These are phyloP conservation scores for mouse (Mus musculus) DNA, from an alignment of 2,113 vertebrate species.

Conservation along the genomic window DNA sequence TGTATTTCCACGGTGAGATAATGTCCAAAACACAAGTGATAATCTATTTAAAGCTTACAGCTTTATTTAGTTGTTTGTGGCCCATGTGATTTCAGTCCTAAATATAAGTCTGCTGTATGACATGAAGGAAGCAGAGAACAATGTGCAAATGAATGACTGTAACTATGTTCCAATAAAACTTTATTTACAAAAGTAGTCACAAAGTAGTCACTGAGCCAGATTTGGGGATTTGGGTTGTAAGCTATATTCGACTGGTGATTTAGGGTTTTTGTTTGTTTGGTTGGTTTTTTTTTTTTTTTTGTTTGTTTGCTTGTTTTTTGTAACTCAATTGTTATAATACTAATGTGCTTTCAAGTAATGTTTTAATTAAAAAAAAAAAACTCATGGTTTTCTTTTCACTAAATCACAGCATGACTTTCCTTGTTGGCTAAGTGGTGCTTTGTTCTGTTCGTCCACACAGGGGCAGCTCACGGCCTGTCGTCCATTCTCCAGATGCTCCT, in stretches of 20 bases:
- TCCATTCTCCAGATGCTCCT: slow-evolving; percentile 95
- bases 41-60: not conserved
- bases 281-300: too few species aligned
- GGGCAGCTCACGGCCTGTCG: slow-evolving; percentile 93
- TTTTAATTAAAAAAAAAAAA: not conserved
- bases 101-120: not conserved
- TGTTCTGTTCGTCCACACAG: slow-evolving; percentile 79
- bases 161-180: slow-evolving; percentile 43
- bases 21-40: not conserved
- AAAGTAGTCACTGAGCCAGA: slow-evolving; percentile 1
- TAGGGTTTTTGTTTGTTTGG: not conserved
- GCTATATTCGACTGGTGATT: not conserved
- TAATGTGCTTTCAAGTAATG: slow-evolving; percentile 40
- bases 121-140: not conserved
- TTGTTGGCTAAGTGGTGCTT: slow-evolving; percentile 36
- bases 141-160: not conserved
- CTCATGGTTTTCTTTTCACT: slow-evolving; percentile 5
- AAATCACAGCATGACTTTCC: not conserved
- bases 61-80: slow-evolving; percentile 19
- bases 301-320: not conserved
- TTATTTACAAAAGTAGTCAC: slow-evolving; percentile 45
- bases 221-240: not conserved
- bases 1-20: not conserved
- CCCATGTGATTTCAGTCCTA: slow-evolving; percentile 13
- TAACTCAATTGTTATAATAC: not conserved